Evolutionary conservation across 2,113 vertebrate species (phyloP), one percentile per base, ranked within the genome.

Genomic region (Nothocercus julius): DNA sequence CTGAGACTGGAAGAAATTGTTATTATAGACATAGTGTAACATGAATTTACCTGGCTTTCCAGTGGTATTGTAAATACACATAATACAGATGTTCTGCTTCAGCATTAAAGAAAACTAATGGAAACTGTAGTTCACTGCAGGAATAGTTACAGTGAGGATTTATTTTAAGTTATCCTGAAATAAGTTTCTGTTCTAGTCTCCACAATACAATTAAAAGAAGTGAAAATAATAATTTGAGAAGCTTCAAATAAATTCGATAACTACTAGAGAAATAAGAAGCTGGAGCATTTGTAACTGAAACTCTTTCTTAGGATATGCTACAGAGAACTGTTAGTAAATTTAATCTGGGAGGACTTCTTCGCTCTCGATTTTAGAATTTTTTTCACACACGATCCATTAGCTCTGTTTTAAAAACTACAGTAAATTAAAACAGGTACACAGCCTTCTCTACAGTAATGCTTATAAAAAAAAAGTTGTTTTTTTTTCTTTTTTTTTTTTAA

Each of bases 371-470:
- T 78, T 58, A 9, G 61, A 72, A 80, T 1, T 13, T 27, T 66
- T 11, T 4, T 10, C 89, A 54, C 42, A 85, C 20, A 8, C 12
- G 20, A 82, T 82, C 4, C 38, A 51, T 11, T 73, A 53, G 13
- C 13, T 85, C 53, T 82, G 42, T 70, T 82, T 85, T 19, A 73
- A 68, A 69, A 82, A 32, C 3, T 2, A 84, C 92, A 45, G 6
- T 70, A 93, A 80, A 67, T 28, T 4, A 58, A 79, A 81, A 61
- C 13, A 56, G 45, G 59, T 4, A 44, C 63, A 58, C 14, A 1
- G 38, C 5, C 2, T 79, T 79, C 56, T 1, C 0, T 30, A 72
- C 9, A 59, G 8, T 24, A 76, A 79, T 0, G 3, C 13, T 79
- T 82, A 77, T 9, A 62, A 76, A 58, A 44, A 44, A 56, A 53